Percentiles rank a stretch among this genome's conserved stretches.
These are phyloP conservation scores for Idris sp. DNA, from an alignment of 1,140 invertebrate genomes.

Conservation along the genomic window DNA sequence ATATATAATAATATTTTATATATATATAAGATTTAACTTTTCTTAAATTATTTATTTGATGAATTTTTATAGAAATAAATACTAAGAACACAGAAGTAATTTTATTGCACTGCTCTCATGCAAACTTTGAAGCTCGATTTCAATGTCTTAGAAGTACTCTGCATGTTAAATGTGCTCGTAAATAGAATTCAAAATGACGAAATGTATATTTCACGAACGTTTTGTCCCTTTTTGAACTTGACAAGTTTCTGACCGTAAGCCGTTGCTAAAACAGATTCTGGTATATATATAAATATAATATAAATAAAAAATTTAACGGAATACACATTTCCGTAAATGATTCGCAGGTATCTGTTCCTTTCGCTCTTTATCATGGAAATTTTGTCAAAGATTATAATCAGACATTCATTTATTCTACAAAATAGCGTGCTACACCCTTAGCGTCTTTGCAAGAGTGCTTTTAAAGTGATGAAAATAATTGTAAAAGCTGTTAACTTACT, in stretches of 20 bases:
- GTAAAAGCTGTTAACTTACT: constrained; percentile 35
- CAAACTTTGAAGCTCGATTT: constrained; percentile 2
- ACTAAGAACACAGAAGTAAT: no score
- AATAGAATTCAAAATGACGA: constrained; percentile 34
- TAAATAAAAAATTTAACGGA: constrained; percentile 44
- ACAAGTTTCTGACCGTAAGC: constrained; percentile 14
- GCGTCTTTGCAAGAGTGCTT: constrained; percentile 48
- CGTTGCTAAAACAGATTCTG: constrained; percentile 26
- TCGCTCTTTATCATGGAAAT: constrained; percentile 24
- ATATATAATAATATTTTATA: no score
- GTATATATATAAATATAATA: no score
- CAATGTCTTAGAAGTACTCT: constrained; percentile 16
- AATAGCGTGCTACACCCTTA: constrained; percentile 23
- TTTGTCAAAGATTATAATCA: constrained; percentile 59
- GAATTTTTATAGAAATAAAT: no score
- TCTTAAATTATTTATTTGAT: no score
- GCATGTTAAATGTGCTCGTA: constrained; percentile 16
- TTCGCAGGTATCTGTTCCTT: constrained; percentile 6
- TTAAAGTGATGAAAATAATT: constrained; percentile 60
- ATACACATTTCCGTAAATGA: constrained; percentile 48
- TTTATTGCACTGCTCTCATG: background rate
- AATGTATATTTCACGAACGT: constrained; percentile 34
- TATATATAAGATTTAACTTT: no score
- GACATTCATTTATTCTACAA: constrained; percentile 52
- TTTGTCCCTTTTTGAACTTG: constrained; percentile 31